Percentiles rank a stretch among this genome's conserved stretches.
phyloP scores from a whole-genome alignment of 2,797 vertebrate species.

The Triplophysa yarkandensis region DNA sequence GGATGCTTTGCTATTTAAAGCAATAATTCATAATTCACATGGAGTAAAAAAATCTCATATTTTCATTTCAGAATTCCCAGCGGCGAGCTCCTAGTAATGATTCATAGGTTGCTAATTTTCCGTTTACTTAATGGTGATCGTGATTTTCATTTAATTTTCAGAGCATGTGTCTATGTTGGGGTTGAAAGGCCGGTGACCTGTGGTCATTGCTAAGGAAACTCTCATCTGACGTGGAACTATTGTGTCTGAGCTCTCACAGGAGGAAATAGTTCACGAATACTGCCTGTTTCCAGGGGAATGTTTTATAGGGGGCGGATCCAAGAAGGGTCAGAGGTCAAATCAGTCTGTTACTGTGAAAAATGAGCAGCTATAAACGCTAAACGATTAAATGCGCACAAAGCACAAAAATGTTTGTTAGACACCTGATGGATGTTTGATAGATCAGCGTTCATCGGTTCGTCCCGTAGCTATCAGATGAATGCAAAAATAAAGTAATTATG shows the following conservation, averaged over 20 bases:
- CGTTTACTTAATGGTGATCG: too few species aligned
- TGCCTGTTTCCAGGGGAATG: constrained; percentile 62
- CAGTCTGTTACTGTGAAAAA: constrained; percentile 46
- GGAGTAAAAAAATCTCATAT: too few species aligned
- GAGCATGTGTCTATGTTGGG: not conserved
- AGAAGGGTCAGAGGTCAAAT: constrained; percentile 63
- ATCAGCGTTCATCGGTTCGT: not conserved
- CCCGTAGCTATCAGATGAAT: not conserved
- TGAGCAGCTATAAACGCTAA: constrained; percentile 35
- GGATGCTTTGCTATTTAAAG: too few species aligned
- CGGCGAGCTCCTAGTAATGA: too few species aligned
- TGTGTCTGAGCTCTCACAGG: constrained; percentile 56
- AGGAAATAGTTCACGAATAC: constrained; percentile 67
- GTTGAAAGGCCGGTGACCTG: constrained; percentile 32
- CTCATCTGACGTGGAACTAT: constrained; percentile 55
- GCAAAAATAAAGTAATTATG: not conserved
- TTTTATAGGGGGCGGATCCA: constrained; percentile 62
- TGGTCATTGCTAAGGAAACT: constrained; percentile 58
- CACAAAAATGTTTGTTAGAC: constrained; percentile 2
- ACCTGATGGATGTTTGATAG: not conserved
- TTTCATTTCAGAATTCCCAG: too few species aligned
- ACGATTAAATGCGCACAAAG: constrained; percentile 35
- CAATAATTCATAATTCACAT: too few species aligned
- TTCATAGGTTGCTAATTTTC: too few species aligned
- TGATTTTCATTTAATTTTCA: too few species aligned